phyloP scores from a whole-genome alignment of 1,140 invertebrate genomes.

The Drosophila bifasciata region DNA sequence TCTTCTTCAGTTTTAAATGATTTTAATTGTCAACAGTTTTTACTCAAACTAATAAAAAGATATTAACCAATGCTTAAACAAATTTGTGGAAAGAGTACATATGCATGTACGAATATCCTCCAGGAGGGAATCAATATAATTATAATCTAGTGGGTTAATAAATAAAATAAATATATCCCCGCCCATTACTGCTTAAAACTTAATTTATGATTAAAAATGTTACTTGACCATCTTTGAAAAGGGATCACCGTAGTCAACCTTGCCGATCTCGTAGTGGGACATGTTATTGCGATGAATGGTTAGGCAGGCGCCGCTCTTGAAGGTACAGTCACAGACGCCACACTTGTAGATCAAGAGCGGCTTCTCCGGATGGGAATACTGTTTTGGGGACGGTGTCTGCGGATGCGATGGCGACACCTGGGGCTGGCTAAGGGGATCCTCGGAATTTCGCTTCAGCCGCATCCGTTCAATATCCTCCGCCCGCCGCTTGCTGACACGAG shows the following conservation, averaged over 20 bases:
- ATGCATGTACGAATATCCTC: no score
- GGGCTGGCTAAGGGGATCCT: not conserved
- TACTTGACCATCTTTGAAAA: constrained; percentile 35
- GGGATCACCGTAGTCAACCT: constrained; percentile 49
- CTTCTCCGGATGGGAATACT: not conserved
- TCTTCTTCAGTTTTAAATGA: constrained; percentile 32
- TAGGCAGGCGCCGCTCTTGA: constrained; percentile 68
- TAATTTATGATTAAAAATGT: no score
- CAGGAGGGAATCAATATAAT: not conserved
- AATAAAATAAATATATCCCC: no score
- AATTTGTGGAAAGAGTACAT: no score
- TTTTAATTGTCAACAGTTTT: constrained; percentile 33
- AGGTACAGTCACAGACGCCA: constrained; percentile 60
- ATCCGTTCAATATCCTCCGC: constrained; percentile 61
- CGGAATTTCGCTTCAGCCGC: constrained; percentile 29
- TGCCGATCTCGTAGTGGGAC: constrained; percentile 55
- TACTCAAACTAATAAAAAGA: constrained; percentile 9
- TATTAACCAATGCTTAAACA: constrained; percentile 2
- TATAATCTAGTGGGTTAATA: not conserved
- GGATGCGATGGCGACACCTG: constrained; percentile 5
- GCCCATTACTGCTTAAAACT: no score
- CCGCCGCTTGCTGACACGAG: constrained; percentile 46
- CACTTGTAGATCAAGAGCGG: constrained; percentile 79
- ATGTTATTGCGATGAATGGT: constrained; percentile 70
- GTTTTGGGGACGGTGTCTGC: no score